A percentile compares a stretch with the other conserved stretches of the same genome.
Conservation (phyloP, 2,888 invertebrate species). For the Leptinotarsa rubiginosa region DNA sequence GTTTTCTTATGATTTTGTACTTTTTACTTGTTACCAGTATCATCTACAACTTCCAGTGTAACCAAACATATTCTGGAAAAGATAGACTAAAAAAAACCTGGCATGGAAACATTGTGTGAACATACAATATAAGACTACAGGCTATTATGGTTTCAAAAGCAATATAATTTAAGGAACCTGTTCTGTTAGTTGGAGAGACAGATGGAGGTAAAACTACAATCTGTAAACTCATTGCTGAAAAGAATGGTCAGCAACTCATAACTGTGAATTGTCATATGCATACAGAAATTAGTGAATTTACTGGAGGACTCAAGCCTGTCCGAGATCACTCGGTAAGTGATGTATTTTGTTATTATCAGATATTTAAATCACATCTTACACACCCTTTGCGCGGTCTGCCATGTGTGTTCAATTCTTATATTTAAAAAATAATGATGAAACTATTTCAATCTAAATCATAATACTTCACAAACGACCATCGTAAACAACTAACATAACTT, state of each 20-base stretch:
- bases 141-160: conserved; percentile 86
- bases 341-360: neutral
- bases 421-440: too few relatives aligned
- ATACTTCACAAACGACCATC: too few relatives aligned
- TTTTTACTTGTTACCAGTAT: conserved; percentile 60
- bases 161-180: conserved; percentile 91
- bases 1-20: conserved; percentile 23
- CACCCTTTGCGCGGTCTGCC: too few relatives aligned
- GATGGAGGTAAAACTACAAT: conserved; percentile 98
- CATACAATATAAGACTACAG: conserved; percentile 86
- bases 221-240: conserved; percentile 86
- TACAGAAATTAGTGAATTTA: conserved; percentile 96
- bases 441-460: too few relatives aligned
- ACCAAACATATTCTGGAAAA: conserved; percentile 78
- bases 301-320: conserved; percentile 94
- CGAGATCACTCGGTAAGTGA: conserved; percentile 68
- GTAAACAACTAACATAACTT: too few relatives aligned
- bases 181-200: conserved; percentile 96
- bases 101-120: conserved; percentile 93
- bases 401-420: neutral
- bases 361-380: too few relatives aligned
- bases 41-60: conserved; percentile 79
- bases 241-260: conserved; percentile 75
- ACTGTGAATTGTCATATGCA: conserved; percentile 98
- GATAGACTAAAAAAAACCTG: conserved; percentile 70